Base-by-base conservation (phyloP, 1,140 invertebrate species). In the Hypothenemus hampei region DNA sequence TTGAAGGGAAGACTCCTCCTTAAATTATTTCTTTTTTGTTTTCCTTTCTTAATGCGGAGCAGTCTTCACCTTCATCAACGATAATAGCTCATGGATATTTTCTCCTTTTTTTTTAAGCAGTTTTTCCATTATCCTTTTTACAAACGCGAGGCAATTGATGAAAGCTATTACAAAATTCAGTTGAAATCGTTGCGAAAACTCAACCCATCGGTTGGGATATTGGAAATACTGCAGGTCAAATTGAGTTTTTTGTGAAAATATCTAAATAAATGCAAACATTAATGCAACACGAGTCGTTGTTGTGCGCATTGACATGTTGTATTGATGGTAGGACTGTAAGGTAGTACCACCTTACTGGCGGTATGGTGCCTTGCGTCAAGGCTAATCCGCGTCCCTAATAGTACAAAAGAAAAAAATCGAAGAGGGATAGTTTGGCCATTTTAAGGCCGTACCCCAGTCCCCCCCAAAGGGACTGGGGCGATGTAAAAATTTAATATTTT, bases 401-500 rank as follows among this genome's bases (percentile, higher is more conserved):
- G 68, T 70, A 70, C 68, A 70, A 70, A 46, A 20, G 36, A 46
- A 26, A 43, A 43, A 33, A 67, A 63, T 65, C 58, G 62, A 65
- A n/a, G 63, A 69, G 66, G 66, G 67, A 67, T 68, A 65, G 60
- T n/a, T n/a, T n/a, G 56, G 59, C 61, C 47, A 51, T 54, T 48
- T 55, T 36, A 39, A 24, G 49, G 43, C 39, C 39, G 7, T 40
- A 21, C 44, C 29, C 41, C 40, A 24, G 23, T 56, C 39, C 50
- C 53, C 41, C 31, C 52, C 43, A 54, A 26, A 48, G 26, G 43
- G 36, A 40, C 45, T 37, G 40, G 36, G 37, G 13, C 33, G 51
- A 60, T 68, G 62, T 69, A 50, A 57, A 66, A 66, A 70, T 66
- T 65, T 67, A 69, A 68, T 71, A 72, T 72, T 72, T 72, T 71